Conservation (phyloP, 2,888 invertebrate species). For the Pseudoips prasinana region DNA sequence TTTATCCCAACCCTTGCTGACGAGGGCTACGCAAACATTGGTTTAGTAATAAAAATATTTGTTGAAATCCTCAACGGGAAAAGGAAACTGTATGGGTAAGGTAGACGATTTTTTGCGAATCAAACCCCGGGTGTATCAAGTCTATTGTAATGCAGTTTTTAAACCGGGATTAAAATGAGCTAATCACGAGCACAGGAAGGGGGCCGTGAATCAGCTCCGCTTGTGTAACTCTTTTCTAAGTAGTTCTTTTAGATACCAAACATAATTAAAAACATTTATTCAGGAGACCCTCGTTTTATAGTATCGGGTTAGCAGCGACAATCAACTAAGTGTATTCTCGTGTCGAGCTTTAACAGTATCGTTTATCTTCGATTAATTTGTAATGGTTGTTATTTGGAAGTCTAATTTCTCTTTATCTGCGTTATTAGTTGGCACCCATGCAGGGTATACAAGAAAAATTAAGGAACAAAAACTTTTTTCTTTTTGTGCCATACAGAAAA, state of each 20-base stretch:
- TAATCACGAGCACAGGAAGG: constrained; percentile 64
- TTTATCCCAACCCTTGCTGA: constrained; percentile 68
- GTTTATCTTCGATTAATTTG: constrained; percentile 15
- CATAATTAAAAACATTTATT: constrained; percentile 37
- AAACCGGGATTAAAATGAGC: constrained; percentile 72
- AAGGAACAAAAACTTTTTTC: too few species aligned
- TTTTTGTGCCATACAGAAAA: too few species aligned
- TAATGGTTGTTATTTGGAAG: constrained; percentile 2
- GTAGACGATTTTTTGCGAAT: constrained; percentile 61
- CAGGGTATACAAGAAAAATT: too few species aligned
- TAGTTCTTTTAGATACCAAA: constrained; percentile 28
- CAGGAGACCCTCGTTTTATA: constrained; percentile 20
- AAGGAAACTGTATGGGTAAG: constrained; percentile 42
- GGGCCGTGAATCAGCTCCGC: constrained; percentile 27
- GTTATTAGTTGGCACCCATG: constrained; percentile 10
- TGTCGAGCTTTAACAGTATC: constrained; percentile 15
- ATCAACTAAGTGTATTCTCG: constrained; percentile 30
- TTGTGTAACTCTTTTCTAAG: constrained; percentile 31
- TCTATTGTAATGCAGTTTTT: constrained; percentile 71
- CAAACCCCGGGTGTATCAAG: constrained; percentile 53
- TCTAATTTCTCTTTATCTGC: constrained; percentile 19
- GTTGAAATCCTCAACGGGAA: constrained; percentile 62
- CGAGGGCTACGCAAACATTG: constrained; percentile 75
- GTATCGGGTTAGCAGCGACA: constrained; percentile 16
- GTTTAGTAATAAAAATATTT: constrained; percentile 80